Conservation (phyloP, 2,797 vertebrate species). For the Phaenicophaeus curvirostris region DNA sequence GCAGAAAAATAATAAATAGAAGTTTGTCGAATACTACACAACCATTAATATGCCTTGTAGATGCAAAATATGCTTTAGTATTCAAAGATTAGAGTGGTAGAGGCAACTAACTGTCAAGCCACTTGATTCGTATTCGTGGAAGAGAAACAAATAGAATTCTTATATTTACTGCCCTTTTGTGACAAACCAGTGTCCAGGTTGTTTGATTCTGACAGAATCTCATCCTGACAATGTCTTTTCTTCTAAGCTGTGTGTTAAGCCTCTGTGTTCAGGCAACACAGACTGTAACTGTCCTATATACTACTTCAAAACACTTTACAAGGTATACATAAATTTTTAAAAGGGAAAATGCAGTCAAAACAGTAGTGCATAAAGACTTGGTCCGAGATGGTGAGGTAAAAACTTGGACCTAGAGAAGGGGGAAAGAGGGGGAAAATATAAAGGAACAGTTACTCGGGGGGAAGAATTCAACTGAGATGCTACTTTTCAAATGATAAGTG, state of each 20-base stretch:
- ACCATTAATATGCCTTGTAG: neutral
- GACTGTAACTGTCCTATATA: neutral
- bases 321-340: neutral
- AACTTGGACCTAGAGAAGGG: neutral
- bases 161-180: neutral
- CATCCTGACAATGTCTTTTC: neutral
- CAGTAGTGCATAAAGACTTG: fast-evolving
- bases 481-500: neutral
- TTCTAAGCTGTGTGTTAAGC: neutral
- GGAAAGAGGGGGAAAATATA: neutral
- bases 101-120: neutral
- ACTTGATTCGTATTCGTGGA: neutral
- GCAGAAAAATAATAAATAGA: neutral
- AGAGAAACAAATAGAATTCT: neutral
- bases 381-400: neutral
- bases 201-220: neutral
- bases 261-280: neutral
- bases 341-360: neutral
- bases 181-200: neutral
- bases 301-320: neutral
- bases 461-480: neutral
- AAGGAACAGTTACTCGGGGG: neutral
- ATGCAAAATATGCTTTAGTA: neutral
- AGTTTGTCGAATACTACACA: neutral
- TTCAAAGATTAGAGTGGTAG: neutral